Percentiles rank a stretch among this genome's conserved stretches.
Conservation (phyloP, 2,113 vertebrate species). For the Megalops atlanticus region DNA sequence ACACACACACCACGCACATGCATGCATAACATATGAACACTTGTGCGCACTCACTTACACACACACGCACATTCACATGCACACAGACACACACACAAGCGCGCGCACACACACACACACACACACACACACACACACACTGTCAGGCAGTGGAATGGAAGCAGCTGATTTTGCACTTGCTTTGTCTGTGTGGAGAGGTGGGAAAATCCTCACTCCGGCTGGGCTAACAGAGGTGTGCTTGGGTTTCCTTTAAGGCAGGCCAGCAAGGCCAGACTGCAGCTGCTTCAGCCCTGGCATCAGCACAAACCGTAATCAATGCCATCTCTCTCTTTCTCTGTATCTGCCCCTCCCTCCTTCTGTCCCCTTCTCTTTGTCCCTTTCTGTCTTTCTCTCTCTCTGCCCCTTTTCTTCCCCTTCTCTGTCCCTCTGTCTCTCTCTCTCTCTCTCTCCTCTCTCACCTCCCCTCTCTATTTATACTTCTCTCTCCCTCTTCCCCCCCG, state of each 20-base stretch:
- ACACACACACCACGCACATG: too few relatives aligned
- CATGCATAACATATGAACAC: too few relatives aligned
- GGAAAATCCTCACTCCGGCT: conserved; percentile 12
- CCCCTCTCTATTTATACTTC: too few relatives aligned
- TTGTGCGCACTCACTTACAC: neutral
- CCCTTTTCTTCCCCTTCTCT: too few relatives aligned
- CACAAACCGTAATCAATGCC: neutral
- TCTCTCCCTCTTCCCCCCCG: neutral
- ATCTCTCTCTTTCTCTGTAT: neutral
- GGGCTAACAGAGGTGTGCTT: conserved; percentile 6
- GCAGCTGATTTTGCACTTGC: neutral
- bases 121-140: neutral
- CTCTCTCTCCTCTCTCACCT: too few relatives aligned
- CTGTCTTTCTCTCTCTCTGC: too few relatives aligned
- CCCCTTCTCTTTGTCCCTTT: too few relatives aligned
- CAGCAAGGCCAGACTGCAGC: neutral
- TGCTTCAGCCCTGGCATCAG: conserved; percentile 7
- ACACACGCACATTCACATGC: neutral
- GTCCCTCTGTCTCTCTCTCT: too few relatives aligned
- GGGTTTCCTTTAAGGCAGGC: neutral
- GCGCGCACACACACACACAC: neutral
- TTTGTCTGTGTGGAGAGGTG: neutral
- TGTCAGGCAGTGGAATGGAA: neutral
- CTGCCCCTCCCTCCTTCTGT: too few relatives aligned
- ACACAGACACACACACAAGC: neutral